Base-by-base conservation (phyloP, 2,113 vertebrate species). In the Cebus imitator region DNA sequence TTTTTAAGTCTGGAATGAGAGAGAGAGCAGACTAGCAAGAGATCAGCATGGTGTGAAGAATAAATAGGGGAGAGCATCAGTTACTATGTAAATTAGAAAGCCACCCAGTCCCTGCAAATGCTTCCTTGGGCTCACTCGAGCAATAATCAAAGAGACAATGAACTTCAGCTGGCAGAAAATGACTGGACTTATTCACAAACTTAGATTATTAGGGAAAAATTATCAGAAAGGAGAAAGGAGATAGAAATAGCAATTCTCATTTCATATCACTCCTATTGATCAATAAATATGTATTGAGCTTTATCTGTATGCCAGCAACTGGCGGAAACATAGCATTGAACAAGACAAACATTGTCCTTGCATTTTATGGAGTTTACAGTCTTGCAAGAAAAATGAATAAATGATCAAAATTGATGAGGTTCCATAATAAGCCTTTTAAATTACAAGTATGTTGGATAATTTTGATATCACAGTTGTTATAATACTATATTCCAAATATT, bases 201-300 rank as follows among this genome's bases (percentile, higher is more conserved):
- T 79, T 61, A 18, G 40, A 20, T 72, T 70, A 45, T 81, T 89
- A 81, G 78, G 37, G 23, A 1, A 79, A 90, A 90, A 68, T 91
- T 40, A 81, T n/a, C 43, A 72, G 25, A 50, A 79, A 86, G 25
- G 27, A 66, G 79, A 92, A 90, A 83, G 21, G 40, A 93, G 2
- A 66, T 7, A 30, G n/a, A 95, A 94, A 52, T 14, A 94, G 32
- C 10, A 72, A 23, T 93, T 87, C 30, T 92, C 48, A 72, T 86
- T 85, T 81, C 48, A 25, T 76, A 23, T 78, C 48, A 85, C 18
- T 91, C 30, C 17, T 81, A 58, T 52, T 87, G 92, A 73, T 91
- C 23, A 79, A 89, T 90, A 90, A 90, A 58, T 64, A 82, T 48
- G 45, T 96, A 94, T 37, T 93, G 87, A 87, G 13, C 6, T 58